Evolutionary conservation across 1,140 invertebrate genomes (phyloP).

Genomic region (Heliothis subflexa): DNA sequence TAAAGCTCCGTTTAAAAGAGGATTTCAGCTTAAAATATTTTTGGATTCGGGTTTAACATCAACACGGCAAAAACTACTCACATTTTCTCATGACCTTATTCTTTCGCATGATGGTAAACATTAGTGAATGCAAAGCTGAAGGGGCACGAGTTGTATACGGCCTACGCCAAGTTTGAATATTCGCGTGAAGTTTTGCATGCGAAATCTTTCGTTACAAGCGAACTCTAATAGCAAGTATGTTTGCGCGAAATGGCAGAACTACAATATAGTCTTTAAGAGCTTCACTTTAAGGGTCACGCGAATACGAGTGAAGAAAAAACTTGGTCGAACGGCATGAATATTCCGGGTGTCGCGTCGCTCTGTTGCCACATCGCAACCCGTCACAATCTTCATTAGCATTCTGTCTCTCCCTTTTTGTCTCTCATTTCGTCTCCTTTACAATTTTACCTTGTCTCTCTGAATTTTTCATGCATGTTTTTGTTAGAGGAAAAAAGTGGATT

Average conservation of each 20-base stretch:
- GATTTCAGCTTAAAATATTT: slow-evolving; percentile 5
- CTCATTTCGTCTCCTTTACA: slow-evolving; percentile 37
- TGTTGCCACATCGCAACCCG: slow-evolving; percentile 40
- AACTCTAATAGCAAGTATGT: slow-evolving; percentile 28
- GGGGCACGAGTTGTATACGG: slow-evolving; percentile 20
- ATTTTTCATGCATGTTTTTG: slow-evolving; percentile 46
- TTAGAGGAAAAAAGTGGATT: slow-evolving; percentile 36
- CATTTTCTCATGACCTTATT: slow-evolving; percentile 44
- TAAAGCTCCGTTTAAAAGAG: neutral
- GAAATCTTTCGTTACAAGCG: slow-evolving; percentile 39
- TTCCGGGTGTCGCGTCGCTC: slow-evolving; percentile 25
- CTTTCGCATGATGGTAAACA: slow-evolving; percentile 43
- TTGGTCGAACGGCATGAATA: slow-evolving; percentile 45
- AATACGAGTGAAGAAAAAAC: slow-evolving; percentile 34
- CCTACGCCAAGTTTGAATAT: slow-evolving; percentile 39
- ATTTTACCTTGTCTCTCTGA: slow-evolving; percentile 43
- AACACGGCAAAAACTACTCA: slow-evolving; percentile 12
- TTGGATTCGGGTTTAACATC: slow-evolving; percentile 16
- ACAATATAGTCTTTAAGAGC: slow-evolving; percentile 39
- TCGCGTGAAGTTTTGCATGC: slow-evolving; percentile 44
- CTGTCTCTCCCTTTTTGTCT: slow-evolving; percentile 49
- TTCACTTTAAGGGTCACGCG: slow-evolving; percentile 24
- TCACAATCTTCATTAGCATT: slow-evolving; percentile 56
- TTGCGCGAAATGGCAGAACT: slow-evolving; percentile 15
- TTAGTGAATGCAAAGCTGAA: slow-evolving; percentile 41